Conservation (phyloP, 92 coral and sea anemone genomes). For the Meandrina meandrites region DNA sequence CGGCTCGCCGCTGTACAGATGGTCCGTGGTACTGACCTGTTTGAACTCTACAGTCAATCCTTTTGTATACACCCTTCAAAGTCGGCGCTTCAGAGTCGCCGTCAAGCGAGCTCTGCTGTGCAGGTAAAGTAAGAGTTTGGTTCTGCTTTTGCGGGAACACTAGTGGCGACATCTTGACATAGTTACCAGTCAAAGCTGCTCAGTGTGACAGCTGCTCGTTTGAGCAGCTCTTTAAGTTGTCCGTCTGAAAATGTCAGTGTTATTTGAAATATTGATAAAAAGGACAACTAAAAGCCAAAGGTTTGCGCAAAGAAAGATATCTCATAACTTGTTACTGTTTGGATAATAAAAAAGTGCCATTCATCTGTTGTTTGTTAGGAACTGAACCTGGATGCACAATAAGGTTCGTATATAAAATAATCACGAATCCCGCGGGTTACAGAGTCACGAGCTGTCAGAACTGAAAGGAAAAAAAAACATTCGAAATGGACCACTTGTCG, state of each 20-base stretch:
- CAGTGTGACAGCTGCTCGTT: background rate
- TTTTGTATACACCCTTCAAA: constrained; percentile 60
- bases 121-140: background rate
- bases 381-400: too few relatives aligned
- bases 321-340: background rate
- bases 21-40: constrained; percentile 48
- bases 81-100: constrained; percentile 42
- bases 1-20: constrained; percentile 47
- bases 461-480: background rate
- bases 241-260: background rate
- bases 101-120: constrained; percentile 25
- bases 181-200: background rate
- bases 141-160: background rate
- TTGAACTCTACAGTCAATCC: constrained; percentile 58
- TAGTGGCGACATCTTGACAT: background rate
- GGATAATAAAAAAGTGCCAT: too few relatives aligned
- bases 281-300: too few relatives aligned
- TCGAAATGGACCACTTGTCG: background rate
- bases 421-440: too few relatives aligned
- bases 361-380: background rate
- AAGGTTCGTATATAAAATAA: too few relatives aligned
- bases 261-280: too few relatives aligned
- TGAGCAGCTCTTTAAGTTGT: background rate
- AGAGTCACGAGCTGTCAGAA: background rate
- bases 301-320: background rate